phyloP scores from a whole-genome alignment of 2,113 vertebrate genomes.

The Sinocyclocheilus grahami region DNA sequence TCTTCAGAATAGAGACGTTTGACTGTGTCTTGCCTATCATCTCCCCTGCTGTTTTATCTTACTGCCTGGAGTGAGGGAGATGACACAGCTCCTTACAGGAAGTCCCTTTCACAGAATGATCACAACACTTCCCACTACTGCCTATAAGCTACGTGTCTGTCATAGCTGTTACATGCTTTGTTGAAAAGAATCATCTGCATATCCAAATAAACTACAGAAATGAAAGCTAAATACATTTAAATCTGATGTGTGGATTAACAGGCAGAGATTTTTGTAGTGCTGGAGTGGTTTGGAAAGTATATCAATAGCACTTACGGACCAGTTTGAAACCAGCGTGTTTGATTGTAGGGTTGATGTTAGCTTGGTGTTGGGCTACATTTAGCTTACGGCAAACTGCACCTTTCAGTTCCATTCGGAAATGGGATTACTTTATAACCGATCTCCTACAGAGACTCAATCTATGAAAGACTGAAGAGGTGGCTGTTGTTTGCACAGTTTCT shows the following conservation, averaged over 20 bases:
- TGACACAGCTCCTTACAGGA: constrained; percentile 40
- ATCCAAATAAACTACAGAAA: background rate
- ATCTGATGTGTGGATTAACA: background rate
- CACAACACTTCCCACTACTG: background rate
- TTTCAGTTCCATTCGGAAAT: background rate
- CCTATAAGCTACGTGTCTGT: constrained; percentile 8
- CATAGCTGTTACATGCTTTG: background rate
- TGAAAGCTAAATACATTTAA: background rate
- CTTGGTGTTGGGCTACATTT: background rate
- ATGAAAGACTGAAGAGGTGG: background rate
- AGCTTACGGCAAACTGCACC: background rate
- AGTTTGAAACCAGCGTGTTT: background rate
- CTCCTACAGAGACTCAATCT: constrained; percentile 5
- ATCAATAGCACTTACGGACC: no score
- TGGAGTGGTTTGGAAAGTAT: background rate
- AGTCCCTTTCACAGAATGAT: constrained; percentile 32
- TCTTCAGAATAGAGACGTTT: constrained; percentile 46
- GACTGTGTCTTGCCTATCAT: constrained; percentile 42
- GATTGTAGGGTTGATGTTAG: background rate
- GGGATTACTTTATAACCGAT: background rate
- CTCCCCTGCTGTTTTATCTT: constrained; percentile 50
- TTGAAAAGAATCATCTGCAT: constrained; percentile 1
- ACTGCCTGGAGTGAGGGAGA: constrained; percentile 46
- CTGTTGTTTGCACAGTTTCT: background rate
- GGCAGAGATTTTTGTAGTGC: background rate